Conservation (phyloP, 1,140 invertebrate species). For the silkworm (Bombyx mori) region ASM3026992v2 NC_085120.1:6415501-6416000, state of each 20-base stretch:
- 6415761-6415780: conserved; percentile 93
- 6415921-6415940: too few relatives aligned
- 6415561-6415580: too few relatives aligned
- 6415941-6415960: too few relatives aligned
- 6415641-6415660: conserved; percentile 21
- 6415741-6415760: conserved; percentile 80
- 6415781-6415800: conserved; percentile 93
- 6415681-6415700: conserved; percentile 82
- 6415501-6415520: too few relatives aligned
- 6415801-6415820: conserved; percentile 86
- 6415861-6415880: conserved; percentile 80
- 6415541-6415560: too few relatives aligned
- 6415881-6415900: conserved; percentile 36
- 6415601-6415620: too few relatives aligned
- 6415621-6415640: not conserved
- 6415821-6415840: conserved; percentile 84
- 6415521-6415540: too few relatives aligned
- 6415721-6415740: conserved; percentile 86
- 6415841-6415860: conserved; percentile 83
- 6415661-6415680: conserved; percentile 74
- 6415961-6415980: too few relatives aligned
- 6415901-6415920: too few relatives aligned
- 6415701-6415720: conserved; percentile 87
- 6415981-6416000: too few relatives aligned
- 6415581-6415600: too few relatives aligned